A percentile compares a stretch with the other conserved stretches of the same genome.
These are phyloP conservation scores for Aspidiotus rigidus DNA, from an alignment of 2,888 invertebrate genomes.

Conservation along the genomic window DNA sequence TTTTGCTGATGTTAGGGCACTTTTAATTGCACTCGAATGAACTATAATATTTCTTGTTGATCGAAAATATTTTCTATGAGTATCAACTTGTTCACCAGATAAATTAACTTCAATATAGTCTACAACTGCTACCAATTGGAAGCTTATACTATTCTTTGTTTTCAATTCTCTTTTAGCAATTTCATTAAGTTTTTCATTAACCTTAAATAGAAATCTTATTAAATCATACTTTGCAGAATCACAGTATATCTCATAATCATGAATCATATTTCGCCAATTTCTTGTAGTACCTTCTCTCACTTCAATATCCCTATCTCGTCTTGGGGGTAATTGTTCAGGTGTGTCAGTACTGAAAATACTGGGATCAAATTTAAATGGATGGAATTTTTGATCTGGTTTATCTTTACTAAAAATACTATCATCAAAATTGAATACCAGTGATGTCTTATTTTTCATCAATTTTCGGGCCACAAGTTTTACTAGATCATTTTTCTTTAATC, in stretches of 20 bases:
- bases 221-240: slow-evolving; percentile 24
- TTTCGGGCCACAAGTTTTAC: slow-evolving; percentile 15
- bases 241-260: slow-evolving; percentile 19
- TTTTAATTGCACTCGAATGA: slow-evolving; percentile 15
- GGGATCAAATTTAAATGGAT: slow-evolving; percentile 16
- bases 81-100: slow-evolving; percentile 10
- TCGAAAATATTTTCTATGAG: slow-evolving; percentile 24
- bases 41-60: slow-evolving; percentile 26
- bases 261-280: slow-evolving; percentile 24
- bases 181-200: slow-evolving; percentile 19
- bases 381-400: slow-evolving; percentile 12
- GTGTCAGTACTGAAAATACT: slow-evolving; percentile 18
- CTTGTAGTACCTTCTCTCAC: slow-evolving; percentile 20
- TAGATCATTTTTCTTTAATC: slow-evolving; percentile 20
- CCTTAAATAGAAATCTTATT: slow-evolving; percentile 28
- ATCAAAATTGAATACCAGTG: slow-evolving; percentile 12
- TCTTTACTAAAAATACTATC: slow-evolving; percentile 23
- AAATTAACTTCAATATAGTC: slow-evolving; percentile 24
- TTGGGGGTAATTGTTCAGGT: slow-evolving; percentile 26
- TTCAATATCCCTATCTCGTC: slow-evolving; percentile 23
- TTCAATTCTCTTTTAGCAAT: slow-evolving; percentile 19
- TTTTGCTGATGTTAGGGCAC: slow-evolving; percentile 10
- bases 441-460: slow-evolving; percentile 6
- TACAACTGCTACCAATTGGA: slow-evolving; percentile 22
- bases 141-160: slow-evolving; percentile 16